Evolutionary conservation across 2,113 vertebrate species (phyloP).

Genomic region (Otocyon megalotis): DNA sequence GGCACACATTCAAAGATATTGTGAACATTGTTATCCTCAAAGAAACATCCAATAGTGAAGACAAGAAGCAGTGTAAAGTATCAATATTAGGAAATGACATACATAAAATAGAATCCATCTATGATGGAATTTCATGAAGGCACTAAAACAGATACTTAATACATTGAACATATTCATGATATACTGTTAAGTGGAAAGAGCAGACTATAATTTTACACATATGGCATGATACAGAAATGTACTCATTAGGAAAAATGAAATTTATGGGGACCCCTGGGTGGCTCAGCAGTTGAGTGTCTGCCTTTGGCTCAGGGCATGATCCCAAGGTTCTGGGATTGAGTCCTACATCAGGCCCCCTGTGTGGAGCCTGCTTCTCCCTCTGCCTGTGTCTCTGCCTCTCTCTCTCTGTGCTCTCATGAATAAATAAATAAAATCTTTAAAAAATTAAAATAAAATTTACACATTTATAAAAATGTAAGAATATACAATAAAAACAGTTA

Average conservation of each 20-base stretch:
- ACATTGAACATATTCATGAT: background rate
- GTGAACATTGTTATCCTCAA: background rate
- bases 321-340: too few species aligned
- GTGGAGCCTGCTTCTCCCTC: too few species aligned
- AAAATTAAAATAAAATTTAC: background rate
- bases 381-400: too few species aligned
- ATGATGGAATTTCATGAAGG: background rate
- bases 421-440: too few species aligned
- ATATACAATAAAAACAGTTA: background rate
- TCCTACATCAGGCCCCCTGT: too few species aligned
- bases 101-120: background rate
- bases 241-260: background rate
- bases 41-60: background rate
- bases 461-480: background rate
- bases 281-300: too few species aligned
- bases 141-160: background rate
- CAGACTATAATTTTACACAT: too few species aligned
- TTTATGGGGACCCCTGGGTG: background rate
- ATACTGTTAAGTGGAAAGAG: background rate
- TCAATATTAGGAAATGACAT: background rate
- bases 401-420: too few species aligned
- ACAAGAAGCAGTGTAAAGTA: background rate
- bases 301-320: too few species aligned
- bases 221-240: background rate
- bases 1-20: background rate